Conservation (phyloP, 1,140 invertebrate species). For the Lasioglossum albipes region DNA sequence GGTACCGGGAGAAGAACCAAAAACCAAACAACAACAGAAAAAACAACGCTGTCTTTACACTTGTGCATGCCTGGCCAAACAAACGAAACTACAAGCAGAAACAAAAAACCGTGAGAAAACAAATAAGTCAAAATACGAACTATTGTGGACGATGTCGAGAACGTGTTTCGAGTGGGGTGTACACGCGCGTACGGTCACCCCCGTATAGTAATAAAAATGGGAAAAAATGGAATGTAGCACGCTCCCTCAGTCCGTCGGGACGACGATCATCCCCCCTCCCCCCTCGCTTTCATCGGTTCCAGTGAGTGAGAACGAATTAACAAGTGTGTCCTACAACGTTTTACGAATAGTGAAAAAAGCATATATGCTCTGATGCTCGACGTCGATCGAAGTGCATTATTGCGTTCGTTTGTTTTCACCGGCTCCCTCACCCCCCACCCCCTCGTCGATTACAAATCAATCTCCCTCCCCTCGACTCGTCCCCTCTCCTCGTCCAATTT, state of each 20-base stretch:
- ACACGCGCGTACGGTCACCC: background rate
- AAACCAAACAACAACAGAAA: constrained; percentile 18
- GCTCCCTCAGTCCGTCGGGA: constrained; percentile 25
- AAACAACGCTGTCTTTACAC: constrained; percentile 44
- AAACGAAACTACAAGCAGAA: background rate
- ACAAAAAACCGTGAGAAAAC: background rate
- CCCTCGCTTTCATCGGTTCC: constrained; percentile 29
- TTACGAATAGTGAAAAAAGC: constrained; percentile 48
- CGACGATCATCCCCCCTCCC: background rate
- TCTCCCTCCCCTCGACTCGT: constrained; percentile 34
- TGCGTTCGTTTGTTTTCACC: constrained; percentile 47
- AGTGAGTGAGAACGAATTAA: constrained; percentile 52
- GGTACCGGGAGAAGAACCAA: constrained; percentile 38
- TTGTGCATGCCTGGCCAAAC: constrained; percentile 31
- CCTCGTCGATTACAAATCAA: constrained; percentile 12
- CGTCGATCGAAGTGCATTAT: constrained; percentile 46
- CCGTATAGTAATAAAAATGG: background rate
- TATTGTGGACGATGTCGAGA: constrained; percentile 42
- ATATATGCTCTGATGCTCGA: constrained; percentile 31
- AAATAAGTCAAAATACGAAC: constrained; percentile 1
- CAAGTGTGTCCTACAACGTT: constrained; percentile 25
- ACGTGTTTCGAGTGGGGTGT: constrained; percentile 13
- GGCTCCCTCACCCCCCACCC: background rate
- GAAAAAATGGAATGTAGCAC: background rate
- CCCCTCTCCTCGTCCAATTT: constrained; percentile 34